Evolutionary conservation across 2,113 vertebrate species (phyloP), one percentile per base, ranked within the genome.

Genomic region (Chloropsis hardwickii): DNA sequence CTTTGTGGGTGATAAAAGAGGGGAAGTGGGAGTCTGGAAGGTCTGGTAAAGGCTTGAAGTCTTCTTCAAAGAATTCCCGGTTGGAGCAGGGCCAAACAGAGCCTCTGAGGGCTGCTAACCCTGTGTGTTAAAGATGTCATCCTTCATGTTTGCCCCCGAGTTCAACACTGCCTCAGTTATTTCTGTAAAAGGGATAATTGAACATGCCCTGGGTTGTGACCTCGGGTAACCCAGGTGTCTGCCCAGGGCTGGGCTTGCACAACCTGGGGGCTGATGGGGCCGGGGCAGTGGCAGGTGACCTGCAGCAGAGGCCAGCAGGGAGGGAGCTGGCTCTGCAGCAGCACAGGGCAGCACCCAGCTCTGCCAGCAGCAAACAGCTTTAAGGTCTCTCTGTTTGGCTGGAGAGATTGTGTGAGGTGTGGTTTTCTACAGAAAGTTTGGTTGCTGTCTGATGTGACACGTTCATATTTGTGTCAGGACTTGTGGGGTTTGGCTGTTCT

Each of bases 1-100:
- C 17, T 53, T 50, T n/a, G 14, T 3, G 1, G 56, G 37, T 0
- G 0, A 21, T 28, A 4, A 15, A 16, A 10, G n/a, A 39, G 12
- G 29, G 37, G 45, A 65, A 3, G 14, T 12, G 67, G 37, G 40
- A 28, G 56, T 27, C 72, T 33, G 35, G 37, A 33, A 37, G 31
- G 22, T 35, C 51, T 84, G 25, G 25, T 62, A 33, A 73, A 84
- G 42, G 29, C 29, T 11, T n/a, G 47, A 72, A 62, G 13, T 23
- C 44, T 53, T 77, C 45, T 60, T 65, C 35, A 44, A 85, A 42
- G 29, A 25, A 4, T n/a, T 70, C n/a, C 66, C 15, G 14, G 14
- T 3, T 71, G 70, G 21, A 87, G 42, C 2, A 1, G 71, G 27
- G 47, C 57, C 24, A 17, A 3, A 3, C 3, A 33, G 44, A 47